phyloP scores from a whole-genome alignment of 2,888 invertebrate species.

The Caradrina kadenii region DNA sequence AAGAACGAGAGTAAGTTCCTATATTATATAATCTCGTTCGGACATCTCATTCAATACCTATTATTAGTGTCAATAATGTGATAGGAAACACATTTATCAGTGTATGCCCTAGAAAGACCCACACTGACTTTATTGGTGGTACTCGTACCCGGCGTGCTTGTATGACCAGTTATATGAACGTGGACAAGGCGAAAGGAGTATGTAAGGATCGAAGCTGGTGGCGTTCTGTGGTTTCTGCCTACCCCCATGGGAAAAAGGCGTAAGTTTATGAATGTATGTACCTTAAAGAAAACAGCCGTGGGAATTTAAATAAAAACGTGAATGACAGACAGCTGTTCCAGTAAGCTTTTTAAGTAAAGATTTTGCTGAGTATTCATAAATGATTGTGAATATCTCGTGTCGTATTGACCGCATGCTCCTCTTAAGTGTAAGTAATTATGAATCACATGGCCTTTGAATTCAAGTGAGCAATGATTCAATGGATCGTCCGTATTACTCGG shows the following conservation, averaged over 20 bases:
- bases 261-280: too few relatives aligned
- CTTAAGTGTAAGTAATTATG: conserved; percentile 28
- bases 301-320: conserved; percentile 13
- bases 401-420: background rate
- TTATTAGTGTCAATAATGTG: conserved; percentile 32
- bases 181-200: too few relatives aligned
- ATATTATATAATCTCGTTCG: conserved; percentile 16
- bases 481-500: conserved; percentile 1
- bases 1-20: conserved; percentile 9
- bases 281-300: conserved; percentile 22
- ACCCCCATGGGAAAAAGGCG: too few relatives aligned
- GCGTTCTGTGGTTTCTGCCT: too few relatives aligned
- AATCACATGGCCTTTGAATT: conserved; percentile 8
- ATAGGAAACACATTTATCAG: conserved; percentile 27
- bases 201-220: too few relatives aligned
- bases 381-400: conserved; percentile 1
- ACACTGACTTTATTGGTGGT: too few relatives aligned
- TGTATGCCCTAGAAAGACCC: too few relatives aligned
- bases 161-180: too few relatives aligned
- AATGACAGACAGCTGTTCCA: conserved; percentile 13
- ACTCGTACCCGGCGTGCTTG: too few relatives aligned
- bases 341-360: background rate
- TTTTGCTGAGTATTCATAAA: background rate
- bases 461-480: conserved; percentile 40
- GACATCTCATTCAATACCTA: conserved; percentile 25